Conservation (phyloP, 2,888 invertebrate genomes). For the Callinectes sapidus region DNA sequence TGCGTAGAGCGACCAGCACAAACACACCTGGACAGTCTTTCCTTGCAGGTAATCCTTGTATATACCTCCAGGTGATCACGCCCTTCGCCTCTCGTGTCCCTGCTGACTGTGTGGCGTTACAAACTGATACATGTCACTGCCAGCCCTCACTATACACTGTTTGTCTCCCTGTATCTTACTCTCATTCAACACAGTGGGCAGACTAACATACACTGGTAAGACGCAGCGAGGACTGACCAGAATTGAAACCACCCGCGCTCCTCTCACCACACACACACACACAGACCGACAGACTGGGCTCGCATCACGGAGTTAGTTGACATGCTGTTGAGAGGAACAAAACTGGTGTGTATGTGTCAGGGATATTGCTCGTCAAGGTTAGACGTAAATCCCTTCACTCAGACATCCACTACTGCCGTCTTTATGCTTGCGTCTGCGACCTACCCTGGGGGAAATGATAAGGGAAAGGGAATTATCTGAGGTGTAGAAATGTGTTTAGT, state of each 20-base stretch:
- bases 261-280: constrained; percentile 33
- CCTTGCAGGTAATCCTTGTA: background rate
- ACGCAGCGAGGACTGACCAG: background rate
- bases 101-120: background rate
- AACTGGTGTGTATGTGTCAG: background rate
- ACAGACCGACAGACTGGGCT: background rate
- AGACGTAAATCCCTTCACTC: background rate
- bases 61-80: background rate
- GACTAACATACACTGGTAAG: background rate
- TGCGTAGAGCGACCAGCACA: background rate
- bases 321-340: background rate
- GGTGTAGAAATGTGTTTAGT: no score
- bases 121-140: background rate
- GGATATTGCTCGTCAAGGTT: background rate
- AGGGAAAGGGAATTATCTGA: no score
- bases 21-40: background rate
- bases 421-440: no score
- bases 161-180: background rate
- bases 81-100: background rate
- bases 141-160: background rate
- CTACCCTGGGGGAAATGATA: no score
- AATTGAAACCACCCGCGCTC: background rate
- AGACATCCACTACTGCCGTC: no score
- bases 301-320: background rate
- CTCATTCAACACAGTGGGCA: background rate